A percentile compares a stretch with the other conserved stretches of the same genome.
Evolutionary conservation across 2,113 vertebrate species (phyloP).

Genomic region (Oryzias melastigma): DNA sequence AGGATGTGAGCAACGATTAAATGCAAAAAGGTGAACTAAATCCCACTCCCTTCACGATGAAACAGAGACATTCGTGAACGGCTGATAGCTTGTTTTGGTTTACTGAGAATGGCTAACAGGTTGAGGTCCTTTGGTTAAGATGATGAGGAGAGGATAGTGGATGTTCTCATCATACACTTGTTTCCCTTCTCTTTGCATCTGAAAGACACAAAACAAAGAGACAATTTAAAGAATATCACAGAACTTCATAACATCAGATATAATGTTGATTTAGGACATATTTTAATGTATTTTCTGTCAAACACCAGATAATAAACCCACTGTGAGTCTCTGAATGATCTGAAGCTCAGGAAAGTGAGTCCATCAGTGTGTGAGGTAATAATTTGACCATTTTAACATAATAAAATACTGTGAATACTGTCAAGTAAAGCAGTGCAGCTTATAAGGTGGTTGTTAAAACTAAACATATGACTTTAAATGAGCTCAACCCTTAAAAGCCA

Average conservation of each 20-base stretch:
- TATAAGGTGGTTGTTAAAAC: too few species aligned
- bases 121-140: conserved; percentile 80
- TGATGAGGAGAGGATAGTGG: conserved; percentile 91
- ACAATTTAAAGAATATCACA: background rate
- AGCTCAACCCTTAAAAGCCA: too few species aligned
- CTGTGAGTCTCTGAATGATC: conserved; percentile 45
- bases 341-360: conserved; percentile 57
- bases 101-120: conserved; percentile 45
- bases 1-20: conserved; percentile 6
- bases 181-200: conserved; percentile 89
- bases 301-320: conserved; percentile 62
- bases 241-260: background rate
- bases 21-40: background rate
- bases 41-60: background rate
- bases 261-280: too few species aligned
- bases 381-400: too few species aligned
- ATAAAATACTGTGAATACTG: too few species aligned
- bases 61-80: background rate
- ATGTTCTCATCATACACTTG: conserved; percentile 91
- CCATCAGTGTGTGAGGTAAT: too few species aligned
- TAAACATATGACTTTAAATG: too few species aligned
- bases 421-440: too few species aligned
- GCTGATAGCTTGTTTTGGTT: conserved; percentile 38
- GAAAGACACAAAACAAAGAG: conserved; percentile 59
- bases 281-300: too few species aligned